phyloP scores from a whole-genome alignment of 2,113 vertebrate genomes.

The Lampris megalopsis region DNA sequence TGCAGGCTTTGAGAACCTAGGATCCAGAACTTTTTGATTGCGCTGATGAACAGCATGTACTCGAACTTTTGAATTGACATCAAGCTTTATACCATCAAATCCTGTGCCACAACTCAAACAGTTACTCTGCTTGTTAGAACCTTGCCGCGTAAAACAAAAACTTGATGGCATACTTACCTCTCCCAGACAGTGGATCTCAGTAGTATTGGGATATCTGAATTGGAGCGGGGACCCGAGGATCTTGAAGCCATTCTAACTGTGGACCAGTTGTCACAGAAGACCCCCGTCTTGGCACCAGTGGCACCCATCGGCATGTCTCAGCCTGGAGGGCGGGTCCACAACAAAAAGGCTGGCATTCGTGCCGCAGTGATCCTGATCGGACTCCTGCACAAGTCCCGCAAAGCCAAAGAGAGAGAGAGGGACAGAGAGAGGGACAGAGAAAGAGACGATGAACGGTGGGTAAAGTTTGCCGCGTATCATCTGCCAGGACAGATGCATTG shows the following conservation, averaged over 20 bases:
- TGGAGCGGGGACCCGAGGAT: conserved; percentile 51
- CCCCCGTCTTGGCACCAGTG: conserved; percentile 49
- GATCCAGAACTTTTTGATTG: conserved; percentile 42
- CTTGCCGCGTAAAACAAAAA: conserved; percentile 1
- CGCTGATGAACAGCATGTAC: neutral
- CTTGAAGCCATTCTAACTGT: conserved; percentile 60
- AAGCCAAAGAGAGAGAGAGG: conserved; percentile 85
- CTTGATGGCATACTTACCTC: too few relatives aligned
- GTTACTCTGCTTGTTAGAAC: conserved; percentile 25
- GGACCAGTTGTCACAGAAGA: conserved; percentile 62
- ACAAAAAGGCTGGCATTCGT: conserved; percentile 91
- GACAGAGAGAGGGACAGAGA: conserved; percentile 69
- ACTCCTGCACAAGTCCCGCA: conserved; percentile 92
- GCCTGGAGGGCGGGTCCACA: conserved; percentile 81
- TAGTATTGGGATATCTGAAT: conserved; percentile 29
- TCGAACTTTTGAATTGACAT: neutral
- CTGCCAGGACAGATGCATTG: conserved; percentile 17
- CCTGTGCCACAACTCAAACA: conserved; percentile 28
- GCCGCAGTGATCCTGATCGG: conserved; percentile 95
- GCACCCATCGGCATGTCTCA: conserved; percentile 84
- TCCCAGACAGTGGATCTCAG: too few relatives aligned
- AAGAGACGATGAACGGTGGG: conserved; percentile 78
- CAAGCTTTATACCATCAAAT: neutral
- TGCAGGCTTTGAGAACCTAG: neutral
- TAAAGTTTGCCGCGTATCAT: conserved; percentile 48